Evolutionary conservation across 2,888 invertebrate species (phyloP), one percentile per base, ranked within the genome.

Genomic region (Campoplex nolae): DNA sequence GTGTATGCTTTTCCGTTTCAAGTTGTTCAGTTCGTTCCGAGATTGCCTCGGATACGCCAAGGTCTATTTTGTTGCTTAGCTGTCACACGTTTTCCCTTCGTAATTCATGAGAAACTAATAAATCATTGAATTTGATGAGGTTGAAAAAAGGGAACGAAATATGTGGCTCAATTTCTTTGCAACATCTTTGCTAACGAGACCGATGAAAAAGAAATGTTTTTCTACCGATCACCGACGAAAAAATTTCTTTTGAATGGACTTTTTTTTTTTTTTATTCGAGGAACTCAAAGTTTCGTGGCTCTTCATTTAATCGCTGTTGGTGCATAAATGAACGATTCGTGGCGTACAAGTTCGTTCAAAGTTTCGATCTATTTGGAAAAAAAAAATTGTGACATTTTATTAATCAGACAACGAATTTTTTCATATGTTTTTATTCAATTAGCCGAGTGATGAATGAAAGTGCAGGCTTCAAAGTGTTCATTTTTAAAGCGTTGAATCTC

Each of bases 1-100:
- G 91, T 88, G 89, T 89, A 88, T 74, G 85, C 89, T 86, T 89
- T 88, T 89, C 88, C 87, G 89, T 89, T 87, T 65, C 80, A 78
- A 71, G 79, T 42, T 71, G 80, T 86, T 90, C 83, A 87, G 82
- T 88, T 75, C 83, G 86, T 67, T 76, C 79, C 84, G 84, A 80
- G 88, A 74, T 68, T 84, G 87, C 85, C 32, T 89, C 82, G 83
- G 74, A 71, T 81, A 87, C 70, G 80, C 76, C 82, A 84, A 86
- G 86, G 65, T 82, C 83, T 65, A 32, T 76, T 48, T 65, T 11
- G 13, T 51, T 62, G 54, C 67, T 54, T 38, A 38, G 68, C 45
- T 56, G 7, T 51, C 23, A 13, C 71, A 28, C 68, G 11, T 68
- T 35, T 73, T 54, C 28, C 48, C 32, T 18, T 67, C 16, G 16